Evolutionary conservation across 2,113 vertebrate genomes (phyloP).

Genomic region (Eudorcas thomsonii): DNA sequence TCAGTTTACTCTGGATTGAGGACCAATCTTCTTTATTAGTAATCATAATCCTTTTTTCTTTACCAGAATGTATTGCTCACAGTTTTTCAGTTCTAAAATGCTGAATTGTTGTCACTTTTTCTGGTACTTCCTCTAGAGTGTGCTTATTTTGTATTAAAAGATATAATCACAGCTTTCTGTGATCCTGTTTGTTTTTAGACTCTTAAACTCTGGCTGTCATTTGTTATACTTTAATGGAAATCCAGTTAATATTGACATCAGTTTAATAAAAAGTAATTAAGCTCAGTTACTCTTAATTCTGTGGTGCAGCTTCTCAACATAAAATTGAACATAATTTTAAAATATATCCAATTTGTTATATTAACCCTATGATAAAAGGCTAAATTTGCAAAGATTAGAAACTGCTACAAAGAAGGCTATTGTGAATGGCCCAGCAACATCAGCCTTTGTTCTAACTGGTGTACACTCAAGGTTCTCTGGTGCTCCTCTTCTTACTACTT

Average conservation of each 20-base stretch:
- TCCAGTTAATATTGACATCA: not conserved
- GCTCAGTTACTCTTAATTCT: not conserved
- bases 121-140: not conserved
- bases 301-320: not conserved
- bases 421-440: not conserved
- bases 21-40: not conserved
- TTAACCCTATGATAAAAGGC: not conserved
- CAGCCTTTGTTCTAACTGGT: not conserved
- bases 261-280: not conserved
- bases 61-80: not conserved
- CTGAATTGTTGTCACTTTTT: not conserved
- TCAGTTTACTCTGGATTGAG: not conserved
- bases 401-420: not conserved
- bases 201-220: not conserved
- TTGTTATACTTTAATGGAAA: not conserved
- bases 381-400: not conserved
- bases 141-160: not conserved
- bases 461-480: not conserved
- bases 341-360: not conserved
- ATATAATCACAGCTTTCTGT: not conserved
- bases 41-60: not conserved
- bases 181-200: not conserved
- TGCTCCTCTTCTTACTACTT: not conserved
- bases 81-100: not conserved
- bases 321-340: constrained; percentile 1